phyloP scores from a whole-genome alignment of 2,797 vertebrate genomes.

The Neosilurus mollespiculum region DNA sequence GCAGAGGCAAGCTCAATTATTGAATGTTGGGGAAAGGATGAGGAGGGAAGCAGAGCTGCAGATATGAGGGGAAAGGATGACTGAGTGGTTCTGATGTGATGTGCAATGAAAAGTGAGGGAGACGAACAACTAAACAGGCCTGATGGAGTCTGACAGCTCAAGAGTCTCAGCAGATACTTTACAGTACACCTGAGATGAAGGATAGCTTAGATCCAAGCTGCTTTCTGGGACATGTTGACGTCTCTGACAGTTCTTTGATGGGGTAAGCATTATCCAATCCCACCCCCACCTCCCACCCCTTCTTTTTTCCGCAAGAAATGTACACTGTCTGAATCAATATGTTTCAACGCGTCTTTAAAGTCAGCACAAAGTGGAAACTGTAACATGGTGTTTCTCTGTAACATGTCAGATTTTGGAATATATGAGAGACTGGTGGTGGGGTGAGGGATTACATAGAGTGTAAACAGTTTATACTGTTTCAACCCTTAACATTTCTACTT shows the following conservation, averaged over 20 bases:
- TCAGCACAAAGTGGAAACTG: not conserved
- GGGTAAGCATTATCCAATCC: not conserved
- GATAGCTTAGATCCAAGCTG: conserved; percentile 36
- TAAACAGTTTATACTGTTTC: not conserved
- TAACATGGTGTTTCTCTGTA: not conserved
- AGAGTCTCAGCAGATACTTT: conserved; percentile 32
- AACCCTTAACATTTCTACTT: not conserved
- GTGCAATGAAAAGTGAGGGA: conserved; percentile 24
- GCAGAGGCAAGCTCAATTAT: conserved; percentile 55
- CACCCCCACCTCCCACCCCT: not conserved
- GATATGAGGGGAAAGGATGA: conserved; percentile 7
- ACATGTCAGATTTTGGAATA: not conserved
- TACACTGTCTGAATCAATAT: conserved; percentile 5
- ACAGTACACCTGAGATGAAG: conserved; percentile 15
- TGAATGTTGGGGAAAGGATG: conserved; percentile 44
- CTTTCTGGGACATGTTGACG: conserved; percentile 23
- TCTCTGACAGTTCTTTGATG: conserved; percentile 21
- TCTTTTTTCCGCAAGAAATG: not conserved
- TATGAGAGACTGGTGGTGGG: not conserved
- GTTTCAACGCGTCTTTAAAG: not conserved
- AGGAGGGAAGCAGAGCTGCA: not conserved
- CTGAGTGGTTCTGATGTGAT: conserved; percentile 40
- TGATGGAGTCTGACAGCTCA: conserved; percentile 32
- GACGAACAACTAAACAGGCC: conserved; percentile 37
- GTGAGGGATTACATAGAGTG: not conserved